Evolutionary conservation across 2,113 vertebrate genomes (phyloP).

Genomic region (Osmerus mordax): DNA sequence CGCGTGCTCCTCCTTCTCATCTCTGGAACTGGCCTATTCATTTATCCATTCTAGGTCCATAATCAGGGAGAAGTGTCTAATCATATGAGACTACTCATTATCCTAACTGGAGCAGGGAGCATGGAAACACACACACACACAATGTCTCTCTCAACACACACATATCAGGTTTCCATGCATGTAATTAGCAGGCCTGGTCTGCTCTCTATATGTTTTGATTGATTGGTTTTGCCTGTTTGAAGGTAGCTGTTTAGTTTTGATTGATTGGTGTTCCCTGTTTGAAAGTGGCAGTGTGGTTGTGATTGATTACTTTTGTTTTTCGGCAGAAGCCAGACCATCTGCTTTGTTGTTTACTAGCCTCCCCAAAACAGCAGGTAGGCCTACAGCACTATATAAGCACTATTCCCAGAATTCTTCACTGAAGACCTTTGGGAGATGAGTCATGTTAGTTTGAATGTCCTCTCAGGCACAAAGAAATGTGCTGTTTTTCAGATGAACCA

Average conservation of each 20-base stretch:
- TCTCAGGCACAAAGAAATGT: background rate
- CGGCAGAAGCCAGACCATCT: background rate
- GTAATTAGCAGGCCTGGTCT: slow-evolving; percentile 33
- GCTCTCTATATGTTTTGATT: slow-evolving; percentile 4
- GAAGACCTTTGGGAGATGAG: background rate
- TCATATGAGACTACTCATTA: slow-evolving; percentile 68
- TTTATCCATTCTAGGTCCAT: slow-evolving; percentile 32
- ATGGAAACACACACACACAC: slow-evolving; percentile 29
- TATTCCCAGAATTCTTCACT: slow-evolving; percentile 1
- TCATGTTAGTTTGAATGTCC: background rate
- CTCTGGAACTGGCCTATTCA: slow-evolving; percentile 32
- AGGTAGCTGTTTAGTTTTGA: slow-evolving; percentile 8
- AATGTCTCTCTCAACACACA: slow-evolving; percentile 9
- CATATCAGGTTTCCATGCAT: slow-evolving; percentile 50
- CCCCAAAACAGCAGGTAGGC: background rate
- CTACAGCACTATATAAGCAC: background rate
- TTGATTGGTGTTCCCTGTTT: slow-evolving; percentile 7
- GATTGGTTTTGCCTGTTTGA: slow-evolving; percentile 11
- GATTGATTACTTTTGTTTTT: slow-evolving; percentile 13
- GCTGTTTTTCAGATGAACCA: background rate
- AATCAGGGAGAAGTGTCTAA: slow-evolving; percentile 42
- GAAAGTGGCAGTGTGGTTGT: slow-evolving; percentile 8
- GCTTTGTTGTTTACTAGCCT: slow-evolving; percentile 15
- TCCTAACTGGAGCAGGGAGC: slow-evolving; percentile 41
- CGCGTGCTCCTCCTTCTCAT: slow-evolving; percentile 14